These are phyloP conservation scores for Cataglyphis hispanica DNA, from an alignment of 1,140 invertebrate species.

Conservation along the genomic window DNA sequence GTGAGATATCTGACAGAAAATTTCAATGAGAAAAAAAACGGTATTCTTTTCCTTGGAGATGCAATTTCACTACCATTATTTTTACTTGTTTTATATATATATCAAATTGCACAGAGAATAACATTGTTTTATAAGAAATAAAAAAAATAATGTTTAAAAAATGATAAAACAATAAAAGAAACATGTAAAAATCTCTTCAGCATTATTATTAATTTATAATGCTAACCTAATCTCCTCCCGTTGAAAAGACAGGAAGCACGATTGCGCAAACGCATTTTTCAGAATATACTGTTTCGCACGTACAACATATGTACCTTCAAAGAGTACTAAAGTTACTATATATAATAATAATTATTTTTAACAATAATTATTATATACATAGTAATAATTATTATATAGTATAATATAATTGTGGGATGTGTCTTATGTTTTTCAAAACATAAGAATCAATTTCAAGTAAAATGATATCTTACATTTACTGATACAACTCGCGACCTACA, in stretches of 20 bases:
- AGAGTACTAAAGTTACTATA: slow-evolving; percentile 65
- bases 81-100: slow-evolving; percentile 53
- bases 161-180: slow-evolving; percentile 62
- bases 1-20: slow-evolving; percentile 25
- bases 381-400: slow-evolving; percentile 46
- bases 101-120: slow-evolving; percentile 67
- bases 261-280: slow-evolving; percentile 72
- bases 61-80: slow-evolving; percentile 44
- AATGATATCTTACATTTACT: slow-evolving; percentile 70
- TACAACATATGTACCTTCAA: slow-evolving; percentile 71
- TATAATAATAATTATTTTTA: slow-evolving; percentile 35
- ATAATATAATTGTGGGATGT: slow-evolving; percentile 50
- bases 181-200: slow-evolving; percentile 65
- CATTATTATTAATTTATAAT: slow-evolving; percentile 69
- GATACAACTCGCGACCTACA: slow-evolving; percentile 70
- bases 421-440: slow-evolving; percentile 58
- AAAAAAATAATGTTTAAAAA: slow-evolving; percentile 50
- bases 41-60: slow-evolving; percentile 60
- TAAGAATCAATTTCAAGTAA: slow-evolving; percentile 70
- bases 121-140: slow-evolving; percentile 45
- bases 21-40: slow-evolving; percentile 48
- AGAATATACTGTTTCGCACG: slow-evolving; percentile 75
- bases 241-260: slow-evolving; percentile 71
- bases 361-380: slow-evolving; percentile 39
- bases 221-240: slow-evolving; percentile 56